These are phyloP conservation scores for Myiozetetes cayanensis DNA, from an alignment of 2,113 vertebrate species.

Conservation along the genomic window DNA sequence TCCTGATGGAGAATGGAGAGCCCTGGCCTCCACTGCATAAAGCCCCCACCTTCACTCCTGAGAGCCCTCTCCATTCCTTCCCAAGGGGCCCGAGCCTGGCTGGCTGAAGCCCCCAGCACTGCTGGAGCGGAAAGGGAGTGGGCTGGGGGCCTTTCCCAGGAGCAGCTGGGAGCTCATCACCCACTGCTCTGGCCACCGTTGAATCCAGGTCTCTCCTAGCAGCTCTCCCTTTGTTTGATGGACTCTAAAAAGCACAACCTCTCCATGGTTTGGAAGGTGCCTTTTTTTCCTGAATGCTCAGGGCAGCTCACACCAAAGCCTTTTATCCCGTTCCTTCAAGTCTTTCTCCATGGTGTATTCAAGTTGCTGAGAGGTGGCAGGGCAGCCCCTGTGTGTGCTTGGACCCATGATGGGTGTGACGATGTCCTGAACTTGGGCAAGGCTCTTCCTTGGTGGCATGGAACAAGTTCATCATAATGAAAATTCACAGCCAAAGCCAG, in stretches of 20 bases:
- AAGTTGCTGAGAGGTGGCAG: not conserved
- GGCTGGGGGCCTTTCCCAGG: accelerated
- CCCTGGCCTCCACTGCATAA: not conserved
- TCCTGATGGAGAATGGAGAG: not conserved
- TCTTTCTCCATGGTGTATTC: not conserved
- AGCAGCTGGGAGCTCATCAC: not conserved
- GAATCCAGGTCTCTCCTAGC: not conserved
- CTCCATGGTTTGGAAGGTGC: not conserved
- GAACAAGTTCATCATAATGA: not conserved
- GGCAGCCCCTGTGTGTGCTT: accelerated
- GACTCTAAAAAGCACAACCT: not conserved
- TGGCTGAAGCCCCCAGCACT: not conserved
- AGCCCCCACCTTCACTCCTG: not conserved
- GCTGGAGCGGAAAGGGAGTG: not conserved
- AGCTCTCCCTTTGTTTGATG: not conserved
- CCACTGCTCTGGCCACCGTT: accelerated
- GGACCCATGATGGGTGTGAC: accelerated
- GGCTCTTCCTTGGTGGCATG: not conserved
- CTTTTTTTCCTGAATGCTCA: not conserved
- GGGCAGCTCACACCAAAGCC: not conserved
- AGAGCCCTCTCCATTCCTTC: not conserved
- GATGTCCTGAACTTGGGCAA: not conserved
- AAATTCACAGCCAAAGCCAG: not conserved
- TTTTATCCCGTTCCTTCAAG: not conserved
- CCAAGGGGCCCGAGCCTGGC: accelerated